Conservation (phyloP, 2,888 invertebrate genomes). For the Odiellus spinosus region DNA sequence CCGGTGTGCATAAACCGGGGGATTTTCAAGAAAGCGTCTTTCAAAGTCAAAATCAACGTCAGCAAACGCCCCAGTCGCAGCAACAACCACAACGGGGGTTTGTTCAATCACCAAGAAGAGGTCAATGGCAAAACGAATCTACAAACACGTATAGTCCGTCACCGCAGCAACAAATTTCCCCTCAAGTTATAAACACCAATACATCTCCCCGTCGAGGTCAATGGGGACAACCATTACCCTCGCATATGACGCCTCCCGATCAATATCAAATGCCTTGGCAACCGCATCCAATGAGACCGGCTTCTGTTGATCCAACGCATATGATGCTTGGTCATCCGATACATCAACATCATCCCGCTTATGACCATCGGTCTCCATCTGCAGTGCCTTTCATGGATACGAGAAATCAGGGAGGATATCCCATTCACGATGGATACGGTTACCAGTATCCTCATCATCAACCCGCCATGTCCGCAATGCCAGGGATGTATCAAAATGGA, state of each 20-base stretch:
- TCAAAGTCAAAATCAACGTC: constrained; percentile 3
- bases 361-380: constrained; percentile 10
- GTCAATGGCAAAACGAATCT: neutral
- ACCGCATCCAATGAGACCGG: constrained; percentile 6
- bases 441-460: neutral
- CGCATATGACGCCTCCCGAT: neutral
- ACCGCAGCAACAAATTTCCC: neutral
- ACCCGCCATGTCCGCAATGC: neutral
- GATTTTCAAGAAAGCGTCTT: neutral
- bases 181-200: neutral
- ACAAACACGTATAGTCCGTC: neutral
- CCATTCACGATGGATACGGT: neutral
- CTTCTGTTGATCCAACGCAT: constrained; percentile 59
- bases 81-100: neutral
- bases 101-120: neutral
- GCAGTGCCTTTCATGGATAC: constrained; percentile 8
- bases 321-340: constrained; percentile 1
- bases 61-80: neutral
- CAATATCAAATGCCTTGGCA: neutral
- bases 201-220: neutral
- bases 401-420: neutral
- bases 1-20: neutral
- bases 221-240: neutral
- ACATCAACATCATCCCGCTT: constrained; percentile 9
- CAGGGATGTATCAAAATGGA: constrained; percentile 1